Conservation (phyloP, 92 coral and sea anemone genomes). For the Porites divaricata region DNA sequence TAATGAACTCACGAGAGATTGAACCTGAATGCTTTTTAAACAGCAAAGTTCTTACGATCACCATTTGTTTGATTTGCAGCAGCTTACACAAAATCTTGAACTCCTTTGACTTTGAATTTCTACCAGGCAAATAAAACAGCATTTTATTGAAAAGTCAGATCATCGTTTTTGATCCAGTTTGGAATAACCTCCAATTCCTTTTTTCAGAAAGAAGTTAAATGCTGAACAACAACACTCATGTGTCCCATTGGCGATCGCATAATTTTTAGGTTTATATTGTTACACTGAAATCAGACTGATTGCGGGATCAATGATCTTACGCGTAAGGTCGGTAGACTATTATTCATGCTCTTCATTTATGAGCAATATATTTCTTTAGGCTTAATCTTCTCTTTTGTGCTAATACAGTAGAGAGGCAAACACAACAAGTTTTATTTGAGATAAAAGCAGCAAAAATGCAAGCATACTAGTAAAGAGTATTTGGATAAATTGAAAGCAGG, state of each 20-base stretch:
- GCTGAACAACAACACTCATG: not conserved
- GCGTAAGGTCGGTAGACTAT: not conserved
- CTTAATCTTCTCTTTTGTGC: not conserved
- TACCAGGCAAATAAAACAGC: not conserved
- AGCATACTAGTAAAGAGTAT: not conserved
- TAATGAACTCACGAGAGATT: too few relatives aligned
- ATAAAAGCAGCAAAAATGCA: not conserved
- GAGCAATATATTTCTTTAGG: not conserved
- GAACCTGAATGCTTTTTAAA: not conserved
- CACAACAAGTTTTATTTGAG: not conserved
- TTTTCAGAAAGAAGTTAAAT: not conserved
- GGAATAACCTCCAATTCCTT: not conserved
- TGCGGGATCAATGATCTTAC: too few relatives aligned
- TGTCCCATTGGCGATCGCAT: too few relatives aligned
- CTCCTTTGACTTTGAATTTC: not conserved
- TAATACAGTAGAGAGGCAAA: not conserved
- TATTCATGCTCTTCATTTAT: not conserved
- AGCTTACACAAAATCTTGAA: not conserved
- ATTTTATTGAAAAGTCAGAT: not conserved
- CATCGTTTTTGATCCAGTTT: not conserved
- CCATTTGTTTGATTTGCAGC: not conserved
- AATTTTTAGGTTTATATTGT: too few relatives aligned
- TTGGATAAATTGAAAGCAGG: not conserved
- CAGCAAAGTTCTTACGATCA: slow-evolving; percentile 1
- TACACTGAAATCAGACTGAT: too few relatives aligned